phyloP scores from a whole-genome alignment of 23 tunicate species.

The Trididemnum miniatum region DNA sequence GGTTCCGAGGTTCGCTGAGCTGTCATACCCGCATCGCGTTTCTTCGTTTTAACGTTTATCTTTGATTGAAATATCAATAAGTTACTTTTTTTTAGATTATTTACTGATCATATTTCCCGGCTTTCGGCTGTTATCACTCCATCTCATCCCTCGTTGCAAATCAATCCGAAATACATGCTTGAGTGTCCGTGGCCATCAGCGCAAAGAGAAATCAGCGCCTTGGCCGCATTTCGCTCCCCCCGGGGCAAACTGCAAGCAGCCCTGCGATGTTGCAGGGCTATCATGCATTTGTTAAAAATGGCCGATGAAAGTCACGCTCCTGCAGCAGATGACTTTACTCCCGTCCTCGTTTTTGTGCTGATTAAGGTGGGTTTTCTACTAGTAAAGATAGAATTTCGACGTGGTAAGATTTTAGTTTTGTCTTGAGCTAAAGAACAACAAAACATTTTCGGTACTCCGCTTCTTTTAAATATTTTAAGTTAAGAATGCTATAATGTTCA shows the following conservation, averaged over 20 bases:
- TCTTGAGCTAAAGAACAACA: too few species aligned
- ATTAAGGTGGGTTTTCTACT: constrained; percentile 62
- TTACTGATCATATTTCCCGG: constrained; percentile 67
- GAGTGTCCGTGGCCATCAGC: constrained; percentile 99
- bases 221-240: constrained; percentile 85
- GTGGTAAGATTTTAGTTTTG: too few species aligned
- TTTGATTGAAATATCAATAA: neutral
- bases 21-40: too few species aligned
- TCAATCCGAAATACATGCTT: constrained; percentile 64
- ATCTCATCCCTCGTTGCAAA: constrained; percentile 74
- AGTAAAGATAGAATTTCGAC: too few species aligned
- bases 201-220: constrained; percentile 77
- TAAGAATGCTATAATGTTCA: too few species aligned
- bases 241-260: constrained; percentile 86
- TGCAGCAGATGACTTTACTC: constrained; percentile 97
- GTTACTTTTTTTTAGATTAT: constrained; percentile 43
- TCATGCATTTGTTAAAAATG: constrained; percentile 85
- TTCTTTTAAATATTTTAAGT: too few species aligned
- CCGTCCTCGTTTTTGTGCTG: constrained; percentile 88
- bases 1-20: too few species aligned
- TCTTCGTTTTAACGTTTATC: too few species aligned
- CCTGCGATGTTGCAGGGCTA: constrained; percentile 78
- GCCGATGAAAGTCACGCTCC: constrained; percentile 86
- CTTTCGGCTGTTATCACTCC: constrained; percentile 76
- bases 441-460: too few species aligned